phyloP scores from a whole-genome alignment of 2,888 invertebrate species.

The Chironomus riparius region DNA sequence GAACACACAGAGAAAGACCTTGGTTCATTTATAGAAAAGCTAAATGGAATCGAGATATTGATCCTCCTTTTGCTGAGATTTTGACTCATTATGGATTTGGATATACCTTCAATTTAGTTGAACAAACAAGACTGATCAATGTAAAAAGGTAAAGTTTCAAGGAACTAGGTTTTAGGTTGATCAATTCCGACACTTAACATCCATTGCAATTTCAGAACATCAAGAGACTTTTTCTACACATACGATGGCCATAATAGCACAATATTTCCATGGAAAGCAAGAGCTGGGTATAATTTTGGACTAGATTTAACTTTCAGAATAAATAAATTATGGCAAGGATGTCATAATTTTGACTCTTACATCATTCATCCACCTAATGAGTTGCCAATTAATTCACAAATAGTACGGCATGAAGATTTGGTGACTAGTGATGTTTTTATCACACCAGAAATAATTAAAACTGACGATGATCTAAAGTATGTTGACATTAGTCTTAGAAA shows the following conservation, averaged over 20 bases:
- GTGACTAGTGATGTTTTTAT: neutral
- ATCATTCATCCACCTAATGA: neutral
- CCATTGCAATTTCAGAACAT: too few relatives aligned
- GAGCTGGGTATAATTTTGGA: neutral
- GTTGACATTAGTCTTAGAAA: neutral
- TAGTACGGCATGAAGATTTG: neutral
- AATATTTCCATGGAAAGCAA: neutral
- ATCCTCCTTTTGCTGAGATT: neutral
- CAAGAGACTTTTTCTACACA: neutral
- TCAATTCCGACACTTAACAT: too few relatives aligned
- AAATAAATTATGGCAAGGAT: neutral
- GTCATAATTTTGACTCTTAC: neutral
- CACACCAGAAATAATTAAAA: too few relatives aligned
- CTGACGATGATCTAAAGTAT: neutral
- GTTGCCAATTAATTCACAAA: neutral
- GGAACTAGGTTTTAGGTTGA: too few relatives aligned
- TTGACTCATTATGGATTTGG: neutral
- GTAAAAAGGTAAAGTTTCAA: too few relatives aligned
- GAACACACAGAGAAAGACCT: too few relatives aligned
- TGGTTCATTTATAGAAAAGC: neutral
- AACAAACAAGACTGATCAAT: neutral
- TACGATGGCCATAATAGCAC: neutral
- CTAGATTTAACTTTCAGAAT: neutral
- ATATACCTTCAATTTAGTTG: neutral
- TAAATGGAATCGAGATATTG: neutral